phyloP scores from a whole-genome alignment of 1,140 invertebrate genomes.

The Temnothorax nylanderi region DNA sequence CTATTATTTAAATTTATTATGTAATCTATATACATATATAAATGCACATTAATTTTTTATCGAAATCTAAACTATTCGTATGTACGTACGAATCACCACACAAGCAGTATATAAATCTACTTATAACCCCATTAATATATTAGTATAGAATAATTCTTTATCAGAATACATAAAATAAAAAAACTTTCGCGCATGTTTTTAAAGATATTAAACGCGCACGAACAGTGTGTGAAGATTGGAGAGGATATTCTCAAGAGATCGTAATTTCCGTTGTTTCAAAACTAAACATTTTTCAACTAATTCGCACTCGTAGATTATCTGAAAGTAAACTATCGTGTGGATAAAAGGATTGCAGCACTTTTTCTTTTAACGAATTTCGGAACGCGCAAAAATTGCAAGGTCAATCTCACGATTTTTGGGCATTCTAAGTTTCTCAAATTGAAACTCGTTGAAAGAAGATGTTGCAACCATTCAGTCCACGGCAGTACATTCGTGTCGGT shows the following conservation, averaged over 20 bases:
- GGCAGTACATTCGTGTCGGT: neutral
- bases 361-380: neutral
- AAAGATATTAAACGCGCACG: constrained; percentile 11
- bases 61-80: neutral
- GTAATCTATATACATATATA: neutral
- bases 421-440: neutral
- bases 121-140: neutral
- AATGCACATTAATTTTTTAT: neutral
- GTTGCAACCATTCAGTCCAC: constrained; percentile 1
- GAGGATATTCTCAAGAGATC: constrained; percentile 18
- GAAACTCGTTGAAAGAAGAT: neutral
- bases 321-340: neutral
- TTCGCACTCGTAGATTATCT: constrained; percentile 22
- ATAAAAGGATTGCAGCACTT: constrained; percentile 13
- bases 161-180: neutral
- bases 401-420: neutral
- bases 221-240: neutral
- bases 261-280: constrained; percentile 34
- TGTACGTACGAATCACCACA: neutral
- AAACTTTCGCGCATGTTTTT: constrained; percentile 18
- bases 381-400: neutral
- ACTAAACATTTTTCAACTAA: constrained; percentile 34
- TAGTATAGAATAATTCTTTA: neutral
- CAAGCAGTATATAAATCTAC: neutral
- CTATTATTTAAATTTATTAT: constrained; percentile 9